Evolutionary conservation across 2,113 vertebrate species (phyloP).

Genomic region (Thryonomys swinderianus): DNA sequence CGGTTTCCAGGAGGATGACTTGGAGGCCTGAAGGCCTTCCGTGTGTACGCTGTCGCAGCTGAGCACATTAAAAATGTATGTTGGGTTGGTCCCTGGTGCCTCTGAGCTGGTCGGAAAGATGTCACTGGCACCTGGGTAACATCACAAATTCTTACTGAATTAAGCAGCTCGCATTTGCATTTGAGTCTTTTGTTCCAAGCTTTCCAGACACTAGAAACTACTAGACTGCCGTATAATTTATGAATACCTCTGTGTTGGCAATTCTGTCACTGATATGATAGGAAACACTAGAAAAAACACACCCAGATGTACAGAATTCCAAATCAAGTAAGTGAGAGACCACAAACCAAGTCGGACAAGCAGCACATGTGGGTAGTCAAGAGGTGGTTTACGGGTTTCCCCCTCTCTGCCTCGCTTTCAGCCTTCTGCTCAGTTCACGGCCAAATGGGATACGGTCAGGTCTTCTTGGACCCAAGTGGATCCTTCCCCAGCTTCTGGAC

Average conservation of each 20-base stretch:
- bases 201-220: conserved; percentile 84
- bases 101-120: conserved; percentile 86
- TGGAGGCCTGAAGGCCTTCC: conserved; percentile 86
- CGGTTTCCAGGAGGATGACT: conserved; percentile 86
- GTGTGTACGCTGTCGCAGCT: conserved; percentile 87
- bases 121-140: conserved; percentile 89
- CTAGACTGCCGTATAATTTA: conserved; percentile 85
- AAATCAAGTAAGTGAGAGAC: conserved; percentile 82
- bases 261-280: conserved; percentile 85
- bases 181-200: conserved; percentile 86
- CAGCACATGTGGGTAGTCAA: conserved; percentile 80
- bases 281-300: conserved; percentile 69
- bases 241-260: conserved; percentile 86
- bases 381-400: conserved; percentile 43
- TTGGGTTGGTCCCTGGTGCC: conserved; percentile 86
- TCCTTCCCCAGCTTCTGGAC: not conserved
- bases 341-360: conserved; percentile 79
- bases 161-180: conserved; percentile 88
- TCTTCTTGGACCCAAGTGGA: not conserved
- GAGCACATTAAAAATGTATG: conserved; percentile 91
- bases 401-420: conserved; percentile 56
- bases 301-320: conserved; percentile 86
- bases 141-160: conserved; percentile 88
- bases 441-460: not conserved
- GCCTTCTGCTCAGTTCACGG: not conserved